Conservation (phyloP, 2,797 vertebrate species). For the Euphonia xanthogaster region DNA sequence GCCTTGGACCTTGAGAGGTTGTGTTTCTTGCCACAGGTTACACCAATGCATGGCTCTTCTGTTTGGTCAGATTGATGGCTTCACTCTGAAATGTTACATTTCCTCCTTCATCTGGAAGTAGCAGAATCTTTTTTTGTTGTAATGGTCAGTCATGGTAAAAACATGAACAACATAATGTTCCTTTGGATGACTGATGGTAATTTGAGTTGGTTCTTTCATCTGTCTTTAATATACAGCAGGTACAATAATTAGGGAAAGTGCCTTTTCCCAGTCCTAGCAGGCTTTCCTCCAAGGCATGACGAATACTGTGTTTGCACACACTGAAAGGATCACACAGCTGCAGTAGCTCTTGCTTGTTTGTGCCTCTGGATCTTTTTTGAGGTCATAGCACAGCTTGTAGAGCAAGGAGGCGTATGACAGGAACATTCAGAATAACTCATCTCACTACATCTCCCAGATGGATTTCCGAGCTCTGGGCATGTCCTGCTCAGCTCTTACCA, state of each 20-base stretch:
- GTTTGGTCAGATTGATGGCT: background rate
- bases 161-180: background rate
- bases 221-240: background rate
- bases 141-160: background rate
- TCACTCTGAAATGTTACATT: background rate
- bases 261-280: background rate
- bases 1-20: background rate
- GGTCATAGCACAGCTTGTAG: background rate
- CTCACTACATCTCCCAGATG: background rate
- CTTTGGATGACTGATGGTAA: background rate
- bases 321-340: background rate
- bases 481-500: background rate
- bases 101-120: background rate
- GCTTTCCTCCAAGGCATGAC: background rate
- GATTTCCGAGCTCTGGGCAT: background rate
- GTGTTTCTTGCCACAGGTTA: background rate
- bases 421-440: background rate
- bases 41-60: background rate
- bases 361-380: background rate
- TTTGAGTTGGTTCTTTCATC: background rate
- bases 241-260: background rate
- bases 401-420: rapidly evolving
- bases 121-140: background rate
- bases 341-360: background rate
- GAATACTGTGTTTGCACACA: background rate